A percentile compares a stretch with the other conserved stretches of the same genome.
These are phyloP conservation scores for Borostomias antarcticus DNA, from an alignment of 2,797 vertebrate genomes.

Conservation along the genomic window DNA sequence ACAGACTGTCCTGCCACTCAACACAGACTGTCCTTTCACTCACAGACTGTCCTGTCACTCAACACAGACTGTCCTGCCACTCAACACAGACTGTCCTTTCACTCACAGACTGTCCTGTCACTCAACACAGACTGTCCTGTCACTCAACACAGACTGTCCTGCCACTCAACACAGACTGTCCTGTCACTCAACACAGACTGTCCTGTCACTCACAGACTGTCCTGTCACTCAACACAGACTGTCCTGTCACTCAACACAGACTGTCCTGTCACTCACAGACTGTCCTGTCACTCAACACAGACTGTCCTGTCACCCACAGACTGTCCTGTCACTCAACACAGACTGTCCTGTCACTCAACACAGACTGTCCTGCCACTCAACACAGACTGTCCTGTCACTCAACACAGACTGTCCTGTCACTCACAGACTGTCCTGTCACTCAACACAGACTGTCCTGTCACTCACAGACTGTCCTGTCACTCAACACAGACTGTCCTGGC, in stretches of 20 bases:
- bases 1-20: constrained; percentile 17
- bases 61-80: constrained; percentile 18
- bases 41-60: too few species aligned
- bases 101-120: too few species aligned
- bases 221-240: constrained; percentile 19
- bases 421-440: constrained; percentile 17
- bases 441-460: constrained; percentile 19
- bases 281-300: constrained; percentile 20
- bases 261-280: constrained; percentile 16
- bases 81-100: constrained; percentile 28
- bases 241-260: constrained; percentile 19
- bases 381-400: constrained; percentile 17
- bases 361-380: constrained; percentile 20
- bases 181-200: constrained; percentile 16
- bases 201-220: constrained; percentile 17
- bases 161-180: constrained; percentile 18
- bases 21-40: constrained; percentile 29
- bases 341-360: constrained; percentile 16
- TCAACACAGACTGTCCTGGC: constrained; percentile 26
- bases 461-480: too few species aligned
- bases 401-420: constrained; percentile 18
- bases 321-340: constrained; percentile 19
- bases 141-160: constrained; percentile 16
- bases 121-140: constrained; percentile 15
- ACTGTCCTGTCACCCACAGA: constrained; percentile 15